A percentile compares a stretch with the other conserved stretches of the same genome.
Conservation (phyloP, 64 coral and sea anemone genomes). For the Stylophora pistillata region DNA sequence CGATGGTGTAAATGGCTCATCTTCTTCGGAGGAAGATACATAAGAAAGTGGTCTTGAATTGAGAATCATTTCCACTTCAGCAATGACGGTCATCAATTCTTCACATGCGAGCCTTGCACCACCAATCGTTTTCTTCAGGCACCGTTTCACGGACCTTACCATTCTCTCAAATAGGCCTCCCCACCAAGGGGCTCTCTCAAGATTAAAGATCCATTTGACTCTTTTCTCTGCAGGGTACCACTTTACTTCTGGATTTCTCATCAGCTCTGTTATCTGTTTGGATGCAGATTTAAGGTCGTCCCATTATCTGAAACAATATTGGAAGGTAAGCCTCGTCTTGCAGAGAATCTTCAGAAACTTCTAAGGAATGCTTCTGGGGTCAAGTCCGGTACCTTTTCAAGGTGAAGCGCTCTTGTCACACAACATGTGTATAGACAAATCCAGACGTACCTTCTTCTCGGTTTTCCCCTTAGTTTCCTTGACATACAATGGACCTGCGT, state of each 20-base stretch:
- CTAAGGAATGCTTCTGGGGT: constrained; percentile 35
- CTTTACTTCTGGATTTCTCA: not conserved
- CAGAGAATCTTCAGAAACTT: constrained; percentile 46
- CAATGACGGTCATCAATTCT: constrained; percentile 13
- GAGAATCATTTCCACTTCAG: not conserved
- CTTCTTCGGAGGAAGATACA: no score
- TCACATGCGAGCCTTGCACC: not conserved
- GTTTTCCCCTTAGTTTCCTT: not conserved
- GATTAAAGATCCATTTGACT: not conserved
- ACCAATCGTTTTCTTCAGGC: not conserved
- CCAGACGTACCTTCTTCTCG: constrained; percentile 44
- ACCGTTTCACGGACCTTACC: not conserved
- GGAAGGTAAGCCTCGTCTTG: constrained; percentile 22
- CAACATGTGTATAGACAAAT: constrained; percentile 58
- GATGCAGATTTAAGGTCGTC: constrained; percentile 36
- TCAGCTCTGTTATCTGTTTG: not conserved
- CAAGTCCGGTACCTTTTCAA: constrained; percentile 40
- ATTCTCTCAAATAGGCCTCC: no score
- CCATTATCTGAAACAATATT: constrained; percentile 44
- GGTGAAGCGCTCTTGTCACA: constrained; percentile 19
- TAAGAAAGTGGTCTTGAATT: not conserved
- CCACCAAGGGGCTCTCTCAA: constrained; percentile 22
- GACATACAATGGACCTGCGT: constrained; percentile 48
- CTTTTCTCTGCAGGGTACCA: not conserved
- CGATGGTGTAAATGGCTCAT: no score